Evolutionary conservation across 1,140 invertebrate genomes (phyloP).

Genomic region (Acromyrmex charruanus): DNA sequence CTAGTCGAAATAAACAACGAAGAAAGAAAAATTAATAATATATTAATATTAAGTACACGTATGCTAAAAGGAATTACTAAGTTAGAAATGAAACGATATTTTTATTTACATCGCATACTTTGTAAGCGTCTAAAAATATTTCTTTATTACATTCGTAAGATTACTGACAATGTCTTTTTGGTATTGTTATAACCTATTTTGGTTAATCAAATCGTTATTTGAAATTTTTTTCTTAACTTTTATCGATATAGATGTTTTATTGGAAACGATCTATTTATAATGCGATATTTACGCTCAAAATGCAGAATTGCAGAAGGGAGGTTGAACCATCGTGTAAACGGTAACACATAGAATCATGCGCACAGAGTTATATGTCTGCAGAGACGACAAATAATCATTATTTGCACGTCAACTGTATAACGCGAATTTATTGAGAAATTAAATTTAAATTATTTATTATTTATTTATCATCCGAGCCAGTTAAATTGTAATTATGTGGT

Average conservation of each 20-base stretch:
- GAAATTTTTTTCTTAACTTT: conserved; percentile 42
- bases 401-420: conserved; percentile 42
- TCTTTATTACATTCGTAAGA: neutral
- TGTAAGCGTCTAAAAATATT: conserved; percentile 11
- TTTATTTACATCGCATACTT: neutral
- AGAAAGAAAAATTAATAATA: neutral
- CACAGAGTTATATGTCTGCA: conserved; percentile 62
- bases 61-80: neutral
- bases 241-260: conserved; percentile 34
- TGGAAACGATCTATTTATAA: conserved; percentile 46
- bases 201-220: conserved; percentile 8
- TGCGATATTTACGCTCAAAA: conserved; percentile 58
- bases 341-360: conserved; percentile 56
- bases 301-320: conserved; percentile 57
- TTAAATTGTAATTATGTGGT: conserved; percentile 70
- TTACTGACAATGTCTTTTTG: neutral
- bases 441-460: conserved; percentile 75
- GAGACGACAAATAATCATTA: conserved; percentile 61
- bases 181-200: neutral
- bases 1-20: neutral
- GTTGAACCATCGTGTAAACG: conserved; percentile 54
- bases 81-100: neutral
- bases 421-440: conserved; percentile 66
- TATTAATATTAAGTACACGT: neutral
- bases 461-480: conserved; percentile 69